These are phyloP conservation scores for Sinotaia quadrata DNA, from an alignment of 2,888 invertebrate genomes.

Conservation along the genomic window DNA sequence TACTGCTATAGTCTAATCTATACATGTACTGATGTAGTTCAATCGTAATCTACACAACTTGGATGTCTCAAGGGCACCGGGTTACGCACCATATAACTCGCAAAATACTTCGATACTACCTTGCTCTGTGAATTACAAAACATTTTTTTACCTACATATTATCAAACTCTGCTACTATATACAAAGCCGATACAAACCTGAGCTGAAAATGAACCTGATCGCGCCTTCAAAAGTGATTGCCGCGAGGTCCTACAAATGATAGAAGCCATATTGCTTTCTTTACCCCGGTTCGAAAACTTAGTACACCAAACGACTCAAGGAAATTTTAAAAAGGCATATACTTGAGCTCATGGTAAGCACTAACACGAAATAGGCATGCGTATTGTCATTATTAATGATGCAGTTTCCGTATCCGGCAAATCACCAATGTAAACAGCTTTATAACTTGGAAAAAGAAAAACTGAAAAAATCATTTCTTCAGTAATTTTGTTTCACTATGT, in stretches of 20 bases:
- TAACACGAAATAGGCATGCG: slow-evolving; percentile 1
- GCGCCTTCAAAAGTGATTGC: slow-evolving; percentile 57
- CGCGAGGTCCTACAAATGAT: slow-evolving; percentile 57
- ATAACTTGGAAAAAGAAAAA: too few species aligned
- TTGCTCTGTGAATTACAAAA: too few species aligned
- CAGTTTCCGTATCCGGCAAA: slow-evolving; percentile 15
- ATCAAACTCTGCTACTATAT: too few species aligned
- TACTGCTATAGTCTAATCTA: too few species aligned
- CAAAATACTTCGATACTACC: too few species aligned
- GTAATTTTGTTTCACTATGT: slow-evolving; percentile 1
- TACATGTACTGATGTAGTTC: background rate
- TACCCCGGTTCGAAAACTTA: slow-evolving; percentile 3
- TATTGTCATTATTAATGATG: slow-evolving; percentile 1
- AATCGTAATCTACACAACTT: background rate
- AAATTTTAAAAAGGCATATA: background rate
- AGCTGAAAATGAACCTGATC: slow-evolving; percentile 37
- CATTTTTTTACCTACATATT: too few species aligned
- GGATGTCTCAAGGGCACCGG: slow-evolving; percentile 10
- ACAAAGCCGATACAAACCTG: too few species aligned
- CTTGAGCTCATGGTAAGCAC: slow-evolving; percentile 9
- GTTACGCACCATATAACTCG: background rate
- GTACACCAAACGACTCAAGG: background rate
- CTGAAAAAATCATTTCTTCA: background rate
- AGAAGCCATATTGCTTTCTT: slow-evolving; percentile 57
- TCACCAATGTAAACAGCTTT: slow-evolving; percentile 25